Evolutionary conservation across 2,797 vertebrate species (phyloP).

Genomic region (Gallinago nigripennis): DNA sequence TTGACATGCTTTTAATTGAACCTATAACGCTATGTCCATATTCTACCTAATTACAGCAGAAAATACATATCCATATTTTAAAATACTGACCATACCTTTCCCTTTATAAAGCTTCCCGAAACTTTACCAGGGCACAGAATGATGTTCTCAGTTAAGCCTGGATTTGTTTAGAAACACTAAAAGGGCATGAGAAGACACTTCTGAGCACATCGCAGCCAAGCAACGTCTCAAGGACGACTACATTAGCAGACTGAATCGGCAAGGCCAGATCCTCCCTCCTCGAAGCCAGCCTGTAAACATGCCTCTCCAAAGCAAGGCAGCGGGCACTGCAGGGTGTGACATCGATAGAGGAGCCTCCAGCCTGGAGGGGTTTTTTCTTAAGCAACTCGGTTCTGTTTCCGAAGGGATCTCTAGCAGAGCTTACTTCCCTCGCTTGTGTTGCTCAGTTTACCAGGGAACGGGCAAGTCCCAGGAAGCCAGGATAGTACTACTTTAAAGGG

Average conservation of each 20-base stretch:
- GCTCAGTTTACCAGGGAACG: neutral
- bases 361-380: neutral
- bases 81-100: neutral
- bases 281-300: neutral
- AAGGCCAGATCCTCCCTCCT: neutral
- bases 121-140: neutral
- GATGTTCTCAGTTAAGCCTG: neutral
- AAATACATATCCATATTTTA: neutral
- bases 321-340: neutral
- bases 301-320: neutral
- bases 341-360: neutral
- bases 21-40: constrained; percentile 23
- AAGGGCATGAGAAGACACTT: neutral
- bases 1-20: constrained; percentile 61
- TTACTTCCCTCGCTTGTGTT: neutral
- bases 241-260: neutral
- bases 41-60: constrained; percentile 30
- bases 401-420: neutral
- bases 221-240: neutral
- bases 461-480: neutral
- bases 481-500: neutral
- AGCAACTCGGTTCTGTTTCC: neutral
- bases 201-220: neutral
- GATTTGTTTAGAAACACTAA: neutral
- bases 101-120: neutral